Conservation (phyloP, 2,888 invertebrate species). For the Tupiocoris notatus region DNA sequence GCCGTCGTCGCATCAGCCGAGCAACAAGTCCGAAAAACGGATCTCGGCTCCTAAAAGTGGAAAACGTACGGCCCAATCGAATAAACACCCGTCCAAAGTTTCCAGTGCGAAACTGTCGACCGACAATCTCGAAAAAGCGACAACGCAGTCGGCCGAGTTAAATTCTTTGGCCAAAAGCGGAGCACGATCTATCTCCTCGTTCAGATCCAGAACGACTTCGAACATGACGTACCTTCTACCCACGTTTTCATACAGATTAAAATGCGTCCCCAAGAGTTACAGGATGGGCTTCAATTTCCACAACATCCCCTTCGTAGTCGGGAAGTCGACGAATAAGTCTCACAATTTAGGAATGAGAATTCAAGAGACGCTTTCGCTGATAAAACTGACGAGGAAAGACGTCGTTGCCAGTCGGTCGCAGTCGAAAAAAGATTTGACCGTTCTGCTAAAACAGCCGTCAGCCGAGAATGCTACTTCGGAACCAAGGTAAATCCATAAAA, state of each 20-base stretch:
- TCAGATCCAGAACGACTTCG: background rate
- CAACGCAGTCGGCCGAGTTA: no score
- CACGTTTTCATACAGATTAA: slow-evolving; percentile 28
- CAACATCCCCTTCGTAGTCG: slow-evolving; percentile 44
- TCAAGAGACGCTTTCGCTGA: slow-evolving; percentile 43
- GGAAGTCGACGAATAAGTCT: slow-evolving; percentile 32
- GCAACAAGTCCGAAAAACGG: background rate
- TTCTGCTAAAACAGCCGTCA: background rate
- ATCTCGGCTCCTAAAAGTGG: background rate
- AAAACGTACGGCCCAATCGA: no score
- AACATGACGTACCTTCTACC: slow-evolving; percentile 24
- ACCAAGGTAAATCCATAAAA: background rate
- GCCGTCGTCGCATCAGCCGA: background rate
- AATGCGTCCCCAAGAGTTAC: slow-evolving; percentile 31
- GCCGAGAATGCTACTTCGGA: background rate
- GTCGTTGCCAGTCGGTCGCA: background rate
- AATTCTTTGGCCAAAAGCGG: background rate
- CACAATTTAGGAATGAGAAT: slow-evolving; percentile 43
- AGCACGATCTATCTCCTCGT: background rate
- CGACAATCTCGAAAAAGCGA: no score
- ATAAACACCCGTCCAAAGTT: no score
- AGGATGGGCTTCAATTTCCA: slow-evolving; percentile 12
- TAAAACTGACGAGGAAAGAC: slow-evolving; percentile 30
- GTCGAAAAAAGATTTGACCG: slow-evolving; percentile 10
- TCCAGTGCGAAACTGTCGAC: no score